phyloP scores from a whole-genome alignment of 1,140 invertebrate genomes.

The Halictus rubicundus region DNA sequence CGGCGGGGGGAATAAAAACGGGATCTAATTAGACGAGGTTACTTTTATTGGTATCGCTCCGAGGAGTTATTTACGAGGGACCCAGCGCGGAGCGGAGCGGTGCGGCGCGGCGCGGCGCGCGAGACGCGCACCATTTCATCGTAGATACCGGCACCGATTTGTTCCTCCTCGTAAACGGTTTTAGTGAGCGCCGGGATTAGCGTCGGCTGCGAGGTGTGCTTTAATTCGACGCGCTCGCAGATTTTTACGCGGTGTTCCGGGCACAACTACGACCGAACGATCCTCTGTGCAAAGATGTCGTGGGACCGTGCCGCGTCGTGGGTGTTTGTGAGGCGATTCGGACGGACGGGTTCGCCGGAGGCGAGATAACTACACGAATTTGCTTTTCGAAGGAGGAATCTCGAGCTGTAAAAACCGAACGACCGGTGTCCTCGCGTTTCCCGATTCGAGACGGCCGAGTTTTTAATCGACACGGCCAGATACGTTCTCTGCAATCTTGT shows the following conservation, averaged over 20 bases:
- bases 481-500: no score
- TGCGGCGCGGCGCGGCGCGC: no score
- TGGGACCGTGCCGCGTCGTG: no score
- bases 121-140: not conserved
- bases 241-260: not conserved
- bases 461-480: no score
- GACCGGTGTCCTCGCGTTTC: no score
- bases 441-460: no score
- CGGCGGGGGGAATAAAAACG: slow-evolving; percentile 2
- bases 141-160: not conserved
- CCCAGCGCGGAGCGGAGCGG: no score
- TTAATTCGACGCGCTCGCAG: slow-evolving; percentile 17
- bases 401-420: no score
- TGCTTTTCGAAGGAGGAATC: no score
- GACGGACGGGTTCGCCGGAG: no score
- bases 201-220: not conserved
- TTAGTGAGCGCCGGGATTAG: not conserved
- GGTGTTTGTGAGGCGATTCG: not conserved
- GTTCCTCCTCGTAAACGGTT: slow-evolving; percentile 13
- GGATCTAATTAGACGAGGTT: slow-evolving; percentile 19
- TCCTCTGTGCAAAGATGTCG: no score
- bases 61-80: slow-evolving; percentile 22
- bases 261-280: not conserved
- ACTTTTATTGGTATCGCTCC: slow-evolving; percentile 27
- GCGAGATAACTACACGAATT: no score